A percentile compares a stretch with the other conserved stretches of the same genome.
Evolutionary conservation across 2,797 vertebrate genomes (phyloP).

Genomic region (Apogon hyalosoma): DNA sequence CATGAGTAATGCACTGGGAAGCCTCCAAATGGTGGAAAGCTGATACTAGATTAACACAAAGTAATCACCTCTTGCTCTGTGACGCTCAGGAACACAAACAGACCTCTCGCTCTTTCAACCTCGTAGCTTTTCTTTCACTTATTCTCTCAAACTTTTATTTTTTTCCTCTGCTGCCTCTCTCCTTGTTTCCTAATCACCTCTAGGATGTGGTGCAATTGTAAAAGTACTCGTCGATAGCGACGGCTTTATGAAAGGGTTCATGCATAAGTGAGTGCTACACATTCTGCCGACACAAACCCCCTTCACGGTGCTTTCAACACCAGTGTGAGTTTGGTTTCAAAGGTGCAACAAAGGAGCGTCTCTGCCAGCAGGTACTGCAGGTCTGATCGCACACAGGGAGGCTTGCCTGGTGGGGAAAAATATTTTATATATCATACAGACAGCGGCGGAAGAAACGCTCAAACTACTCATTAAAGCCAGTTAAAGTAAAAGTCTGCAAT

Average conservation of each 20-base stretch:
- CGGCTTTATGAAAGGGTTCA: constrained; percentile 20
- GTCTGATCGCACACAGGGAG: constrained; percentile 28
- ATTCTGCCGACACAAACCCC: constrained; percentile 24
- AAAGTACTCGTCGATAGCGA: constrained; percentile 22
- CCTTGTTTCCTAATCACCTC: constrained; percentile 32
- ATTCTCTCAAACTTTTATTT: constrained; percentile 31
- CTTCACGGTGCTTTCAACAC: constrained; percentile 23
- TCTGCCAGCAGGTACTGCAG: constrained; percentile 19
- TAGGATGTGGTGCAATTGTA: constrained; percentile 16
- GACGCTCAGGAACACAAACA: constrained; percentile 31
- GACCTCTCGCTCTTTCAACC: constrained; percentile 37
- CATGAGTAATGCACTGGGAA: constrained; percentile 70
- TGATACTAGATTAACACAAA: constrained; percentile 78
- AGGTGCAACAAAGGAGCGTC: constrained; percentile 38
- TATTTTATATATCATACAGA: constrained; percentile 20
- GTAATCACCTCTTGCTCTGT: constrained; percentile 60
- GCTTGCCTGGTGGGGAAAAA: constrained; percentile 13
- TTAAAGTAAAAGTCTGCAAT: neutral
- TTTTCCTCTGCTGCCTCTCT: too few relatives aligned
- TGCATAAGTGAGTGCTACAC: constrained; percentile 19
- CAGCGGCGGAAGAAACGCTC: neutral
- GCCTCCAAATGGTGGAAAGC: constrained; percentile 68
- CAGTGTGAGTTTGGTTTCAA: constrained; percentile 37
- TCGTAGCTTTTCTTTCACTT: constrained; percentile 7
- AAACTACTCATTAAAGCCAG: too few relatives aligned